Evolutionary conservation across 2,113 vertebrate species (phyloP), one percentile per base, ranked within the genome.

Genomic region (Heterocephalus glaber): DNA sequence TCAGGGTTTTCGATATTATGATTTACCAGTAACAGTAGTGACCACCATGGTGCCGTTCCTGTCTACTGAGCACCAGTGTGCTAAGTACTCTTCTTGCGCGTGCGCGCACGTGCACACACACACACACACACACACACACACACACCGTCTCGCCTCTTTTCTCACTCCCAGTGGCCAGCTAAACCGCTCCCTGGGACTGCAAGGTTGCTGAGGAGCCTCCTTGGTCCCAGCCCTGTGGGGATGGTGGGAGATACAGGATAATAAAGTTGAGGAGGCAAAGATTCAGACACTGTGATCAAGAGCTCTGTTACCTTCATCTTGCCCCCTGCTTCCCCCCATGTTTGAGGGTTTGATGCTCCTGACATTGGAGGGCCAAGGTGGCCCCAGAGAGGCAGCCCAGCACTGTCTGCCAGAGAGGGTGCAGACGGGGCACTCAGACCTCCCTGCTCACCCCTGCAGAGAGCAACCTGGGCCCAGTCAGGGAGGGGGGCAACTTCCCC

Each of bases 1-100:
- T 8, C 17, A 44, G 13, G 16, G 76, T 22, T 56, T 54, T 68
- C 28, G 22, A 3, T 14, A 11, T 33, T 17, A 41, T 14, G 68
- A 63, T 68, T 81, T 52, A 35, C 16, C 17, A n/a, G 49, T 61
- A 54, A 56, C 24, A 26, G 4, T 14, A 47, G 47, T 2, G 52
- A 35, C 56, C 77, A 38, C 38, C 19, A 35, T 0, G 7, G 72
- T 38, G 30, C 10, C 1, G 49, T 7, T 65, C 47, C 14, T 30
- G 1, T 49, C 61, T 10, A 33, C 76, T 41, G 41, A 74, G 38
- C 49, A 14, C 24, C 10, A 1, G 0, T 47, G 82, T 26, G 65
- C 74, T 11, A 1, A 30, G 83, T 0, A 0, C 60, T 49, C 82
- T 4, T 14, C 24, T 4, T 5, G 3, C 1, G 12, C n/a, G n/a